Evolutionary conservation across 2,797 vertebrate species (phyloP), one percentile per base, ranked within the genome.

Genomic region (Bovichtus variegatus): DNA sequence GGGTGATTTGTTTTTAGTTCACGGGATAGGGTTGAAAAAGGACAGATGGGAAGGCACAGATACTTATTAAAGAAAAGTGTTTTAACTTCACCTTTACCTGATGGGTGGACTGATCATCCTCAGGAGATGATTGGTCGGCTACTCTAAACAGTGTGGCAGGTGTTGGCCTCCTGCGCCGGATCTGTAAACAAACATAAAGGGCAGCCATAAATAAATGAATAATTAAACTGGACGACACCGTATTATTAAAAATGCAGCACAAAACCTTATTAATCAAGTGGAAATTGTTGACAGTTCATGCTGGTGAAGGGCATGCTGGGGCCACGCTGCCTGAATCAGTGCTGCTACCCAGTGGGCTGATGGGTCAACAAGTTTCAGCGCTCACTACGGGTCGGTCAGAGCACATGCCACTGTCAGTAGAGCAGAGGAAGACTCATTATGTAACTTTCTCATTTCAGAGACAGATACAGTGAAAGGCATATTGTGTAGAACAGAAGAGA

Each of bases 101-200:
- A 87, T 97, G 96, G 9, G 95, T 93, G 55, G 95, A 94, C 76
- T 92, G 93, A 73, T 98, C 97, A 3, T 99, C 97, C 81, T 98
- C 98, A 29, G 97, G 97, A 29, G 97, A 98, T 0, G 97, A 91
- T 21, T 98, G 97, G 84, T 99, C 97, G 0, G 97, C 96, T 77
- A 98, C 95, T 94, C 96, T 96, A 91, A 99, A 99, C 75, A 99
- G 94, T 66, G 98, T 97, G 76, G 98, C 98, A 0, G 97, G 98
- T 5, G 98, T 99, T n/a, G 98, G 98, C 87, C 98, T 96, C 85
- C 97, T 91, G 87, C 97, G 96, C 18, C 97, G 96, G 87, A 99
- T 99, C 98, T 99, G 19, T 29, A 53, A 53, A 87, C 46, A 79
- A 16, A 69, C 29, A 58, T 10, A 85, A 49, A 85, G 47, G 38